Evolutionary conservation across 2,888 invertebrate genomes (phyloP), one percentile per base, ranked within the genome.

Genomic region (Eristalinus aeneus): DNA sequence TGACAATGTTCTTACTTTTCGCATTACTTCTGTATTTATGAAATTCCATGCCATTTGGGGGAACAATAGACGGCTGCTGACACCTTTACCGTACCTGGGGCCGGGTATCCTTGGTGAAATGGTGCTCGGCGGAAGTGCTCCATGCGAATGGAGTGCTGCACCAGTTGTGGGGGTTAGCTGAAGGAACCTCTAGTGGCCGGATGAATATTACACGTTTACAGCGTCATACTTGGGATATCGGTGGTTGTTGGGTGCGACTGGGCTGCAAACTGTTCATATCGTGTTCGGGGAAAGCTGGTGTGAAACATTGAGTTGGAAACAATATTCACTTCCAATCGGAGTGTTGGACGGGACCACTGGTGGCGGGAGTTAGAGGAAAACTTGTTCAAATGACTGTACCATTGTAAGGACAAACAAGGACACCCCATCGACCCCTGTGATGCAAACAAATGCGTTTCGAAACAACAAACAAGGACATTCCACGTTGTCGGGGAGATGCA

Each of bases 11-110:
- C 85, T 74, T 82, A 86, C 74, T 82, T 86, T 82, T 78, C 86
- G 46, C 81, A 86, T 86, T 86, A 86, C 86, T 86, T 82, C 74
- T 77, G 77, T 82, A 86, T 86, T 81, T 86, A 81, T 86, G 86
- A 82, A 81, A 81, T 82, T 65, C 81, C 65, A 61, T 77, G 58
- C 69, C 53, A 81, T 81, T 81, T 69, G 64, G 69, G 22, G 23
- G 69, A 72, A 81, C 85, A 86, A 86, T 73, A 69, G 81, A 65
- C 65, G 69, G 63, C 65, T 74, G 56, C 65, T 77, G 77, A 82
- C 71, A 76, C 71, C 74, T 74, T 80, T 74, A 76, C 71, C 74
- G 71, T 80, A 85, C 85, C 85, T 85, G 80, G 27, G 73, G 68
- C 72, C 22, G 20, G 23, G 63, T 46, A 71, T 75, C 61, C 61